A percentile compares a stretch with the other conserved stretches of the same genome.
phyloP scores from a whole-genome alignment of 2,888 invertebrate genomes.

The Hipparchia semele region DNA sequence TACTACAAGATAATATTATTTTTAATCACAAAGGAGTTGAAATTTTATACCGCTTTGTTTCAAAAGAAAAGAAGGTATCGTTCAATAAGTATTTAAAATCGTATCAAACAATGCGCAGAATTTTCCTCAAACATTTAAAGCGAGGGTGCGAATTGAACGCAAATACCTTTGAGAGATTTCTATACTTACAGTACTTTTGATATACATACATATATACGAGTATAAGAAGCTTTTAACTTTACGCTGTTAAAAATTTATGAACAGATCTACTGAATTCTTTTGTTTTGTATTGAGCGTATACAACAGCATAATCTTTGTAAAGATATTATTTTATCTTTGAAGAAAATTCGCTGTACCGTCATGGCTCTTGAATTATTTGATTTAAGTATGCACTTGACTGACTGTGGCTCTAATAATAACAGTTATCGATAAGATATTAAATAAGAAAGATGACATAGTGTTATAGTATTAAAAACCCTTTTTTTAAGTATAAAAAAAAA shows the following conservation, averaged over 20 bases:
- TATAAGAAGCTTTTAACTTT: constrained; percentile 5
- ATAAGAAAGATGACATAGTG: too few relatives aligned
- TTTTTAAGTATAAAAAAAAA: too few relatives aligned
- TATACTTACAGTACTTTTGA: neutral
- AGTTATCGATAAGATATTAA: too few relatives aligned
- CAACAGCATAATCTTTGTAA: neutral
- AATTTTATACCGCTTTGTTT: too few relatives aligned
- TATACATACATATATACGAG: neutral
- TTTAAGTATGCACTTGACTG: neutral
- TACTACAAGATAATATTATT: too few relatives aligned
- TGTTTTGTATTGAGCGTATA: neutral
- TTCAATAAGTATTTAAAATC: neutral
- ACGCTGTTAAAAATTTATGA: constrained; percentile 1
- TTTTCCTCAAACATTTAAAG: neutral
- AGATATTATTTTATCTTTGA: neutral
- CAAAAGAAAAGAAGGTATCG: too few relatives aligned
- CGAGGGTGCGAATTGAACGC: constrained; percentile 1
- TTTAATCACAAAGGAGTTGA: too few relatives aligned
- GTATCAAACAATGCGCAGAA: neutral
- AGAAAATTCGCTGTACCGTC: neutral
- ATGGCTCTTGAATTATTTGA: neutral
- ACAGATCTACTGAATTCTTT: constrained; percentile 3
- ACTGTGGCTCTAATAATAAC: too few relatives aligned
- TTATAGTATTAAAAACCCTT: too few relatives aligned
- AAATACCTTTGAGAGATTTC: constrained; percentile 12